Evolutionary conservation across 2,888 invertebrate species (phyloP).

Genomic region (Antheraea assamensis): DNA sequence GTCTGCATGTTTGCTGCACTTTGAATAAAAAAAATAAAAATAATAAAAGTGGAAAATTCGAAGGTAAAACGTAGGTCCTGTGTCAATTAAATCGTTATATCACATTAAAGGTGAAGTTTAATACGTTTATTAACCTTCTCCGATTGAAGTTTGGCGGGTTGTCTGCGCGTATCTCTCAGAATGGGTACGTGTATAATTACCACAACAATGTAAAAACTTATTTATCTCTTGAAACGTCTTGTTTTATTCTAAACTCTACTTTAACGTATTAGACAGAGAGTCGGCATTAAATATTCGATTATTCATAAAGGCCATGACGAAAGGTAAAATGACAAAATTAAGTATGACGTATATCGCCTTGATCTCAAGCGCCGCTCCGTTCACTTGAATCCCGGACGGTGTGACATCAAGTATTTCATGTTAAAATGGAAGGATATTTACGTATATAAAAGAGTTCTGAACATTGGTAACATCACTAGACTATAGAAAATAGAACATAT

Average conservation of each 20-base stretch:
- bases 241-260: neutral
- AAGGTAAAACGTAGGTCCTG: neutral
- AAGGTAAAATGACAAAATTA: constrained; percentile 21
- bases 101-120: neutral
- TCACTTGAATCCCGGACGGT: constrained; percentile 11
- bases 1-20: no score
- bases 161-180: neutral
- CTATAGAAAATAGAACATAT: neutral
- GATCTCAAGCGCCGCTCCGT: constrained; percentile 16
- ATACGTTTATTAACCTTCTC: neutral
- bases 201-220: constrained; percentile 4
- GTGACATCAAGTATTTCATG: constrained; percentile 17
- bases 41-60: neutral
- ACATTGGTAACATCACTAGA: no score
- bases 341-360: constrained; percentile 22
- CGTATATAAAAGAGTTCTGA: neutral
- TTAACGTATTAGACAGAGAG: neutral
- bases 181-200: neutral
- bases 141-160: neutral
- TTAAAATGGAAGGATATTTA: neutral
- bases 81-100: neutral
- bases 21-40: no score
- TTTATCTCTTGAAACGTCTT: neutral
- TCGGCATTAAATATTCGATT: neutral
- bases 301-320: constrained; percentile 13